Base-by-base conservation (phyloP, 2,888 invertebrate species). In the Onchidella celtica region DNA sequence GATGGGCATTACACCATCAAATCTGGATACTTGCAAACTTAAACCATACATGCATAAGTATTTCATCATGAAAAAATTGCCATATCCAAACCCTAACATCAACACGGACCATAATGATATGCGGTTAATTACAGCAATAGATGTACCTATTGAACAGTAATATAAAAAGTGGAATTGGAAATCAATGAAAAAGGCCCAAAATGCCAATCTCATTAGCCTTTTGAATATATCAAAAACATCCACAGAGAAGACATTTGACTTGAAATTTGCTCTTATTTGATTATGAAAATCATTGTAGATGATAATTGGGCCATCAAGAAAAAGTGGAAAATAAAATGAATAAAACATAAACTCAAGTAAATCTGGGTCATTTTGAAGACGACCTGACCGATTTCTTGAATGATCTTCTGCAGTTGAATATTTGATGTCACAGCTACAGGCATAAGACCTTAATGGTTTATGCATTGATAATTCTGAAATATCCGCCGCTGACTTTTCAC, bases 41-140 rank as follows among this genome's bases (percentile, higher is more conserved):
- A 97, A 93, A 0, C 99, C 99, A 94, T 98, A 99, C 29, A 97
- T 94, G 32, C 98, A 95, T 0, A 97, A 95, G 94, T 99, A 99
- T 92, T 98, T 98, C 82, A 97, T 94, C 92, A 97, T 96, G 93
- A 99, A 99, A 93, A 97, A 97, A 90, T 98, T 96, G 0, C 98
- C 98, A 95, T 97, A 96, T 91, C 96, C 96, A 89, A 97, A 96
- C 0, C 97, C 97, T 76, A 97, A 95, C 6, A 97, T 98, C 93
- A 96, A 96, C 38, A 97, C 94, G 32, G 96, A 95, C 88, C 97
- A 96, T 11, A 95, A 94, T 84, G 96, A 95, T 82, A 97, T 93
- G 78, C 93, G 92, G 85, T 94, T 92, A 24, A 92, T 75, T 9
- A 91, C 68, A 17, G 86, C 93, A 63, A 95, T 94, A 89, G 96